Base-by-base conservation (phyloP, 2,797 vertebrate species). In the Sebastiscus albofasciatus region DNA sequence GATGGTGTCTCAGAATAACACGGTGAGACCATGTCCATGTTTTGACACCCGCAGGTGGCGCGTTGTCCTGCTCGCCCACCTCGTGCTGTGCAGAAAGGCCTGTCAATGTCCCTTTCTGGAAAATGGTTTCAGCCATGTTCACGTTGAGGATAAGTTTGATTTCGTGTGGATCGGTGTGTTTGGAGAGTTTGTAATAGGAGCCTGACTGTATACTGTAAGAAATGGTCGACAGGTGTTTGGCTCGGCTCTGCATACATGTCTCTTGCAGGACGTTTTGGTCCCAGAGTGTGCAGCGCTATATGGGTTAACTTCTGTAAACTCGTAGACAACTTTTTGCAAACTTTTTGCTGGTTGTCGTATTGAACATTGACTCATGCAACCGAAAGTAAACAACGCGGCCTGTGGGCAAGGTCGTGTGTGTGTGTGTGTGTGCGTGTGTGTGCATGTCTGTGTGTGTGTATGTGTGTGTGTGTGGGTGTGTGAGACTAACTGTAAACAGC, bases 1-100 rank as follows among this genome's bases (percentile, higher is more conserved):
- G 95, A 98, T 98, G 97, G 97, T 99, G 96, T 97, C 97, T 93
- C 95, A 96, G 94, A 97, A 97, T 93, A 97, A 93, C 95, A 97
- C 91, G 97, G 98, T 99, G 95, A 98, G 97, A n/a, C 68, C 79
- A 18, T 75, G 13, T 42, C 39, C 39, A 42, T 46, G 42, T 89
- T 91, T 87, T 92, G 92, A 92, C 92, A 86, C 87, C 83, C 90
- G 20, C 90, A 91, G 90, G 90, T 93, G 91, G 91, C 88, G 91
- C 78, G 83, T 55, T 73, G 85, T 78, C 26, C 79, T 16, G 59
- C 77, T 42, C 39, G 39, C 2, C 42, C 67, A 34, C 91, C 89
- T 59, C 88, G 89, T 87, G 86, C 71, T 54, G 81, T 1, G 49
- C 71, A 39, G 36, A 36, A 79, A 79, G 82, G 92, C 84, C 85